Evolutionary conservation across 2,113 vertebrate species (phyloP), one percentile per base, ranked within the genome.

Genomic region (Aramus guarauna): DNA sequence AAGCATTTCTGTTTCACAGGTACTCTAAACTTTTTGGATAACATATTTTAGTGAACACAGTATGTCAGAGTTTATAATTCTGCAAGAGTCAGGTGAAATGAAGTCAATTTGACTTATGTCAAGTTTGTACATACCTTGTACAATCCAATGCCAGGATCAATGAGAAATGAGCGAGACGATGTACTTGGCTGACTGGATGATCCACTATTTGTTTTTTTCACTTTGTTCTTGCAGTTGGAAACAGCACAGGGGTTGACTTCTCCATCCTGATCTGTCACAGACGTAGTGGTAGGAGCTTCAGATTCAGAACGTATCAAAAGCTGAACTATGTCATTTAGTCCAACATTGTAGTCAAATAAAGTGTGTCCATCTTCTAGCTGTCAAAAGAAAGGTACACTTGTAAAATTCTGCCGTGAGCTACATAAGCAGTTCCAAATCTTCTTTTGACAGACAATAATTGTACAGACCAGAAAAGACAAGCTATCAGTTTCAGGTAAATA

Each of bases 281-380:
- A 98, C 92, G 98, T 97, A 90, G 98, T 94, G 69, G 99, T 98
- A 50, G 99, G 97, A 95, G 98, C 96, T 96, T 99, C 99, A 30
- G 98, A 97, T 79, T 99, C 99, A 60, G 99, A 99, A 85, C 99
- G 99, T 95, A 99, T 99, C 89, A 99, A 98, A 94, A 99, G 98
- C 97, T 99, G 99, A 97, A 99, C 98, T 94, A 99, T 99, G 97
- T 99, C 99, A 92, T 99, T 99, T 93, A 99, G 98, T 95, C 99
- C 99, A 95, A 99, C 99, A 93, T 99, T 99, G 96, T 99, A 99
- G 97, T 99, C 99, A 97, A 99, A 99, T 91, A 99, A 98, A 53
- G 99, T 99, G 96, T 99, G 99, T 95, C 99, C 99, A 98, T 99
- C 99, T 98, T 99, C 99, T 98, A 99, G 98, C 99, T 99, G 96